Conservation (phyloP, 2,888 invertebrate species). For the Schrankia costaestrigalis region DNA sequence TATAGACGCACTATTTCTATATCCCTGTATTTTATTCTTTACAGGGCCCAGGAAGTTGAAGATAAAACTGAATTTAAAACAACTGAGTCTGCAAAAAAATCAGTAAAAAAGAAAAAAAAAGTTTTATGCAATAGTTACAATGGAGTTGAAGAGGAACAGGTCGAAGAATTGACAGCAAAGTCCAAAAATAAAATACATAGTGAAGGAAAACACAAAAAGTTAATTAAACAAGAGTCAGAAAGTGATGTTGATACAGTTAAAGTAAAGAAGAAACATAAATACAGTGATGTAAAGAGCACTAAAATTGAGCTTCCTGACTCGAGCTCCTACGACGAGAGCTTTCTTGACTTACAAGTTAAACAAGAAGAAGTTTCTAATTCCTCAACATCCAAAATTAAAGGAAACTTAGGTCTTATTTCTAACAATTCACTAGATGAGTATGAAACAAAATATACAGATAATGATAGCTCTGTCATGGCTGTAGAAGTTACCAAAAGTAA, state of each 20-base stretch:
- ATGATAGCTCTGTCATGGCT: constrained; percentile 8
- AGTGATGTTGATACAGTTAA: constrained; percentile 41
- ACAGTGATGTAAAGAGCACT: constrained; percentile 13
- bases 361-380: constrained; percentile 31
- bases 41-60: constrained; percentile 13
- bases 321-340: constrained; percentile 36
- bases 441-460: constrained; percentile 11
- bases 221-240: constrained; percentile 43
- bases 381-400: background rate
- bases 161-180: constrained; percentile 4
- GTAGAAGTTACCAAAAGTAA: constrained; percentile 19
- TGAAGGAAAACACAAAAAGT: constrained; percentile 19
- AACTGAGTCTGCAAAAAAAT: no score
- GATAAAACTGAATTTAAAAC: constrained; percentile 14
- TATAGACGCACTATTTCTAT: no score
- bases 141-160: constrained; percentile 1
- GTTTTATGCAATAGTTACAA: constrained; percentile 8
- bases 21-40: no score
- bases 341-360: constrained; percentile 47
- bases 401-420: background rate
- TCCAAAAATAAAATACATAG: constrained; percentile 20
- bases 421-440: constrained; percentile 13
- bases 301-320: constrained; percentile 10
- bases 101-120: constrained; percentile 30
- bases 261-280: constrained; percentile 29